These are phyloP conservation scores for Limnephilus marmoratus DNA, from an alignment of 2,888 invertebrate species.

Conservation along the genomic window DNA sequence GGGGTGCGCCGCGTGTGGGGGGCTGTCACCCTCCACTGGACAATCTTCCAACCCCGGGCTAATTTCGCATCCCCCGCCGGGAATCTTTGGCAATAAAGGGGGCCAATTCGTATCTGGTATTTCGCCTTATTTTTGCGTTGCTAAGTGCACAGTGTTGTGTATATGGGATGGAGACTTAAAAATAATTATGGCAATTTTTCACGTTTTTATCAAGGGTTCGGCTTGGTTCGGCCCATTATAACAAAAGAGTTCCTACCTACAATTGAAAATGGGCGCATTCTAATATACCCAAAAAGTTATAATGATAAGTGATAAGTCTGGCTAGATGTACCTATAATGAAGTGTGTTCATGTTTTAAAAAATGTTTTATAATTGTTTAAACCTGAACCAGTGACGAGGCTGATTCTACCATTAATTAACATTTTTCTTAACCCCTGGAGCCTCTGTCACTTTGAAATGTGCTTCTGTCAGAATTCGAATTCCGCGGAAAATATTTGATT, in stretches of 20 bases:
- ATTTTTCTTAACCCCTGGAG: no score
- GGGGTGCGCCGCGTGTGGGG: slow-evolving; percentile 45
- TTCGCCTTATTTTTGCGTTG: neutral
- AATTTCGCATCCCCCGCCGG: slow-evolving; percentile 51
- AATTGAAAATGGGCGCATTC: neutral
- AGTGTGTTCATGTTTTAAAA: neutral
- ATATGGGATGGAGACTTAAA: neutral
- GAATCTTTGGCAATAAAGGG: slow-evolving; percentile 44
- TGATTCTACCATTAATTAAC: no score
- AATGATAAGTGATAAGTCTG: neutral
- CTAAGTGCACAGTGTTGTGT: slow-evolving; percentile 7
- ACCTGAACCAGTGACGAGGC: no score
- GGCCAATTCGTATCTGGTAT: neutral
- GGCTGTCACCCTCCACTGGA: slow-evolving; percentile 52
- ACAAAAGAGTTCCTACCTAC: neutral
- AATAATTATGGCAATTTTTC: neutral
- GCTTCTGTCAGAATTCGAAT: no score
- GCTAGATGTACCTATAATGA: neutral
- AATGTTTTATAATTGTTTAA: no score
- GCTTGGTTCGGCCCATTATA: neutral
- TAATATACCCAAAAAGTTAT: neutral
- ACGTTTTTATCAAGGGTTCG: neutral
- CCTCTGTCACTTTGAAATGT: no score
- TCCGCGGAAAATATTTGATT: no score
- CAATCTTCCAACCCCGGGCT: slow-evolving; percentile 60